Evolutionary conservation across 1,140 invertebrate species (phyloP), one percentile per base, ranked within the genome.

Genomic region (Eupristina koningsbergeri): DNA sequence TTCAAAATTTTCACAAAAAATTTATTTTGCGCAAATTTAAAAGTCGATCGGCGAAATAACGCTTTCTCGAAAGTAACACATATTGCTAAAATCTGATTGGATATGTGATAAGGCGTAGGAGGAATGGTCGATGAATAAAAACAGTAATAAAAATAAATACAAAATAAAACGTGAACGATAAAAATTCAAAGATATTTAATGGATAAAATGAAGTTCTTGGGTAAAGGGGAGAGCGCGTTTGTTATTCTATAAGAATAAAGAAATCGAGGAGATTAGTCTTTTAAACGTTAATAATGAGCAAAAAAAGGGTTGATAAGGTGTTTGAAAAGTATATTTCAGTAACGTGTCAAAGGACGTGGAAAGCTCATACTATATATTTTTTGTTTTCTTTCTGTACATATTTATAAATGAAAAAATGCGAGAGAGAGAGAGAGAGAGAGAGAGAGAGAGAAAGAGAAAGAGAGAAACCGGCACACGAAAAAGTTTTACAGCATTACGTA

Each of bases 271-370:
- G 61, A 84, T 31, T 75, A 86, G 64, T 74, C 78, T 76, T 87
- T 87, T 86, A 84, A 85, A 82, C 67, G 53, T 47, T 87, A 86
- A 82, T n/a, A 41, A 47, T 84, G 83, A 85, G 73, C 64, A 81
- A 50, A 53, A 41, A 81, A 67, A 73, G 82, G 41, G 58, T 73
- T 22, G 58, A 64, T 67, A 47, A 85, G 80, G 50, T 76, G 41
- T 74, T 74, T 39, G 58, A 67, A 41, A 78, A 64, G 67, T 73
- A 29, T 29, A 67, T 71, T 78, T 71, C 36, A 78, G 47, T 71
- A 71, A 45, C 41, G 50, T 29, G 47, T 77, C 13, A 22, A 64
- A 63, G 41, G 74, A 84, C n/a, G 77, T 80, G 29, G 26, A 80
- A n/a, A 80, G 36, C 71, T 80, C 83, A 71, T 84, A 84, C 31